phyloP scores from a whole-genome alignment of 1,140 invertebrate genomes.

The Neodiprion virginianus region DNA sequence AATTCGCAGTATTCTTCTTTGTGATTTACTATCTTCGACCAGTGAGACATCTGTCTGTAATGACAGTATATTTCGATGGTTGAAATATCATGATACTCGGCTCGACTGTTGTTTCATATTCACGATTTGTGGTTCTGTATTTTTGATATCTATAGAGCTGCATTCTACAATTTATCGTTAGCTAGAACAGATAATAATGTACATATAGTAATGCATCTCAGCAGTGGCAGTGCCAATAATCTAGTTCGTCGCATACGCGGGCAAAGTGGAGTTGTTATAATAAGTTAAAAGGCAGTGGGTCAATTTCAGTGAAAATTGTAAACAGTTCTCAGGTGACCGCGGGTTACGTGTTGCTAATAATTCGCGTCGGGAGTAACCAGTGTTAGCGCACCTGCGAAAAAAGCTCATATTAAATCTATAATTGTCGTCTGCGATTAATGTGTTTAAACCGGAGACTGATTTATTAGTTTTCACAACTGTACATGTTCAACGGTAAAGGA shows the following conservation, averaged over 20 bases:
- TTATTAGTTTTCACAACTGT: neutral
- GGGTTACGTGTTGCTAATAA: conserved; percentile 15
- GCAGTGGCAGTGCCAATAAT: conserved; percentile 31
- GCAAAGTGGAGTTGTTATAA: conserved; percentile 19
- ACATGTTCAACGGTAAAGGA: neutral
- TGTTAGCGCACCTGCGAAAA: neutral
- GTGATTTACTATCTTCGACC: too few species aligned
- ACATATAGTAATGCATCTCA: conserved; percentile 28
- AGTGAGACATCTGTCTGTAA: too few species aligned
- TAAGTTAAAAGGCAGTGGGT: conserved; percentile 25
- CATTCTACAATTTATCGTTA: conserved; percentile 19
- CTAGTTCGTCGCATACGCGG: conserved; percentile 18
- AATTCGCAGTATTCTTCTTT: too few species aligned
- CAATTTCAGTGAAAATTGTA: conserved; percentile 22
- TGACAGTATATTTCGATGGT: too few species aligned
- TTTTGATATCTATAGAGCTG: conserved; percentile 12
- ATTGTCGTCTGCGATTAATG: neutral
- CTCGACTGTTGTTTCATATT: neutral
- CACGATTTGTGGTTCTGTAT: conserved; percentile 2
- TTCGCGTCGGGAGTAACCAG: conserved; percentile 29
- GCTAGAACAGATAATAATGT: conserved; percentile 1
- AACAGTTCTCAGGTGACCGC: conserved; percentile 19
- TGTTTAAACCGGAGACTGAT: neutral
- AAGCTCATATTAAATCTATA: neutral
- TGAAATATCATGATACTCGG: neutral